Conservation (phyloP, 1,140 invertebrate species). For the Psilanteris sp. region DNA sequence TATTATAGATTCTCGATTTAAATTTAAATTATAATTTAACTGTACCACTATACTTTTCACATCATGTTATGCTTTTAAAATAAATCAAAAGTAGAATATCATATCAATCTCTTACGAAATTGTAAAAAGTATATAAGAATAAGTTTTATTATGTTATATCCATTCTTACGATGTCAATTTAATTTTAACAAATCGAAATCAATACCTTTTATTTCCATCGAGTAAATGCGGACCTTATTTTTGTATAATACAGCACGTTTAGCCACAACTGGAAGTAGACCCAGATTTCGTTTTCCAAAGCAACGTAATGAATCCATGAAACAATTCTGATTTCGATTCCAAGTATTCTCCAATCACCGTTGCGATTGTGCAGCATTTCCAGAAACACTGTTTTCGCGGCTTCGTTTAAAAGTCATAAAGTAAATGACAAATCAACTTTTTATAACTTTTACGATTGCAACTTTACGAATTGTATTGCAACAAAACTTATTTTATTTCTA, state of each 20-base stretch:
- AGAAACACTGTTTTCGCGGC: conserved; percentile 8
- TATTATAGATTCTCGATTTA: too few relatives aligned
- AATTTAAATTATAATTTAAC: too few relatives aligned
- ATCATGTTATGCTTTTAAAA: too few relatives aligned
- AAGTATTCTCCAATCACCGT: conserved; percentile 29
- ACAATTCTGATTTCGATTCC: conserved; percentile 27
- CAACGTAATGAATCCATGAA: conserved; percentile 34
- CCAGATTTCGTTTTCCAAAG: conserved; percentile 16
- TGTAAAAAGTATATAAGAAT: conserved; percentile 1
- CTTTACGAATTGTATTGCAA: conserved; percentile 10
- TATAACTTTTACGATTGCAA: conserved; percentile 21
- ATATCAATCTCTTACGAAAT: background rate
- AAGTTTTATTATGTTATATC: background rate
- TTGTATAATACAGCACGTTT: conserved; percentile 17
- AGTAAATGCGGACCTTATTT: conserved; percentile 14
- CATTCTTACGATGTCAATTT: conserved; percentile 6
- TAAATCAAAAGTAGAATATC: too few relatives aligned
- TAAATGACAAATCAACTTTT: conserved; percentile 44
- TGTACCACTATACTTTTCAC: too few relatives aligned
- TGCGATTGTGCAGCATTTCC: conserved; percentile 12
- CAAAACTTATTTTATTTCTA: conserved; percentile 4
- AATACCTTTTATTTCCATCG: conserved; percentile 12
- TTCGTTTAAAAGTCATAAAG: conserved; percentile 29
- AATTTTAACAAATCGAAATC: conserved; percentile 27
- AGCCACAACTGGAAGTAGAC: background rate